These are phyloP conservation scores for Coleophora flavipennella DNA, from an alignment of 2,888 invertebrate species.

Conservation along the genomic window DNA sequence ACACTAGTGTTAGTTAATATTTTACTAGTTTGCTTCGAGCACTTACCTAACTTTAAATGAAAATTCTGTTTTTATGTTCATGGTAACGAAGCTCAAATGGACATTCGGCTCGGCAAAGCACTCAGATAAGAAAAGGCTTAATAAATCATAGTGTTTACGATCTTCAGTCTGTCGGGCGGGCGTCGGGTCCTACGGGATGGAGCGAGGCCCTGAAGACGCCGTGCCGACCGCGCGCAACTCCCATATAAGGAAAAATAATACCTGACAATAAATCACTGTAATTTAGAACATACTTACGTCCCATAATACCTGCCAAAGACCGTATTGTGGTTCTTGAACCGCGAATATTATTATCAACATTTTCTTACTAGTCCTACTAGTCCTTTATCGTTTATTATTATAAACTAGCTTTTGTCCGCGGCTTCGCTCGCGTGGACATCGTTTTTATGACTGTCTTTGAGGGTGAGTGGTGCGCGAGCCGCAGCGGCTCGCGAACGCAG, in stretches of 20 bases:
- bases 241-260: conserved; percentile 29
- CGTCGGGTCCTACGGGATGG: conserved; percentile 24
- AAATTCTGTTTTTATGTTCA: conserved; percentile 1
- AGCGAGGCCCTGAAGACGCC: neutral
- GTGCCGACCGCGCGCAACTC: conserved; percentile 14
- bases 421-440: too few species aligned
- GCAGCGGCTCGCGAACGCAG: too few species aligned
- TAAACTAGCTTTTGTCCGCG: too few species aligned
- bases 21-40: too few species aligned
- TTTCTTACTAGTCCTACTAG: too few species aligned
- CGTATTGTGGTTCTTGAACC: neutral
- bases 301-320: conserved; percentile 7
- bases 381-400: too few species aligned
- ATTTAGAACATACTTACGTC: conserved; percentile 33
- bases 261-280: conserved; percentile 34
- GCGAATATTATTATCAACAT: conserved; percentile 1
- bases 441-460: too few species aligned
- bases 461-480: too few species aligned
- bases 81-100: conserved; percentile 35
- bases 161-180: conserved; percentile 13
- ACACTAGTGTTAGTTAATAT: too few species aligned
- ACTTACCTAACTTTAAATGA: neutral
- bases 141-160: conserved; percentile 51
- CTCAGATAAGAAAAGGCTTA: conserved; percentile 32
- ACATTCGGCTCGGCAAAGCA: conserved; percentile 24